phyloP scores from a whole-genome alignment of 2,797 vertebrate species.

The Carapus acus region DNA sequence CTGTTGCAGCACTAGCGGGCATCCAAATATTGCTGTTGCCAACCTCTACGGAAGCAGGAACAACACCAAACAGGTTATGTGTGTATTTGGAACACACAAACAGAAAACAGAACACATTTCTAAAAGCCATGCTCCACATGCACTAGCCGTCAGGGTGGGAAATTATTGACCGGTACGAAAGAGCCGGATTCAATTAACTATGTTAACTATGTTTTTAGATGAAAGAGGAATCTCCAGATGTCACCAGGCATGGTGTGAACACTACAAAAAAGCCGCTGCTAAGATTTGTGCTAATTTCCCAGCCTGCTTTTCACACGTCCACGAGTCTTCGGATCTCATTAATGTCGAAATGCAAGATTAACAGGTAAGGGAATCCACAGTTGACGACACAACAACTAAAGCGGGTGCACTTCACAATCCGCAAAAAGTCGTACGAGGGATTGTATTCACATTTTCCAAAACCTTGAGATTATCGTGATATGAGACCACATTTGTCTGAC shows the following conservation, averaged over 20 bases:
- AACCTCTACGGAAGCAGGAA: constrained; percentile 83
- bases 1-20: constrained; percentile 85
- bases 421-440: too few relatives aligned
- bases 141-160: constrained; percentile 26
- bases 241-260: too few relatives aligned
- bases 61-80: constrained; percentile 65
- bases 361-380: too few relatives aligned
- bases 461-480: too few relatives aligned
- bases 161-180: constrained; percentile 18
- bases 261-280: constrained; percentile 21
- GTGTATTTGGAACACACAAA: constrained; percentile 37
- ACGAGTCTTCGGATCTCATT: too few relatives aligned
- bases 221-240: constrained; percentile 38
- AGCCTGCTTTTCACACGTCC: constrained; percentile 20
- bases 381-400: too few relatives aligned
- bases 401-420: too few relatives aligned
- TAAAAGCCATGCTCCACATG: constrained; percentile 40
- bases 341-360: too few relatives aligned
- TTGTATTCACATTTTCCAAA: too few relatives aligned
- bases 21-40: constrained; percentile 97
- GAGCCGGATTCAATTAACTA: too few relatives aligned
- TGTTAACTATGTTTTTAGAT: too few relatives aligned
- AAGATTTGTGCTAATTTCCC: constrained; percentile 35
- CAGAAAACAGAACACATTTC: constrained; percentile 16
- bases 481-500: too few relatives aligned